Percentiles rank a stretch among this genome's conserved stretches.
These are phyloP conservation scores for Radopholus similis DNA, from an alignment of 1,140 invertebrate species.

Conservation along the genomic window DNA sequence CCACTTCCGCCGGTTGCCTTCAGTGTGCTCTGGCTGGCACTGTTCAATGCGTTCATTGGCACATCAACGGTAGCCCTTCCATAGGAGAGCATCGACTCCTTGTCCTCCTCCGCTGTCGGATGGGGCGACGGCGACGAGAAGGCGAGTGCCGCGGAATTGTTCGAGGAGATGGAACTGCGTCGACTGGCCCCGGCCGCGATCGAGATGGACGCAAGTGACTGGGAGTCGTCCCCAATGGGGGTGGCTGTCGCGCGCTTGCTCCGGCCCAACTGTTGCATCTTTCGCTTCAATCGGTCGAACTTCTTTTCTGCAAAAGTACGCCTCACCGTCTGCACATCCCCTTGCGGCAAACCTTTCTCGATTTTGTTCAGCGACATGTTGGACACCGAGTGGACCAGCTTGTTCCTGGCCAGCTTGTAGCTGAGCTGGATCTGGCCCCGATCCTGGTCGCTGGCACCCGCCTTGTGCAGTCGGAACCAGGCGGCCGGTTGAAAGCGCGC, in stretches of 20 bases:
- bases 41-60: too few relatives aligned
- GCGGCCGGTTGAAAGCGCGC: conserved; percentile 22
- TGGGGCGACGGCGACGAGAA: conserved; percentile 34
- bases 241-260: not conserved
- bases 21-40: too few relatives aligned
- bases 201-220: conserved; percentile 33
- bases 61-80: too few relatives aligned
- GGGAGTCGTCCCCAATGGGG: conserved; percentile 16
- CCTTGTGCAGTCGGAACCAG: conserved; percentile 29
- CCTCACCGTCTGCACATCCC: not conserved
- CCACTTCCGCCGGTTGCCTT: too few relatives aligned
- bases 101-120: conserved; percentile 10
- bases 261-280: conserved; percentile 34
- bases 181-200: not conserved
- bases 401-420: conserved; percentile 16
- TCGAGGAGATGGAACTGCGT: conserved; percentile 15
- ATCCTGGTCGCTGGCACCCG: conserved; percentile 12
- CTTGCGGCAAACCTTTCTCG: conserved; percentile 22
- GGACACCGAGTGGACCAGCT: conserved; percentile 27
- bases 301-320: conserved; percentile 34
- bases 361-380: conserved; percentile 41
- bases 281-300: conserved; percentile 33
- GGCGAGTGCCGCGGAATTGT: conserved; percentile 23
- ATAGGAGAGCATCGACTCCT: not conserved
- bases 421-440: conserved; percentile 27